A percentile compares a stretch with the other conserved stretches of the same genome.
Evolutionary conservation across 1,140 invertebrate species (phyloP).

Genomic region (Gonioctena quinquepunctata): DNA sequence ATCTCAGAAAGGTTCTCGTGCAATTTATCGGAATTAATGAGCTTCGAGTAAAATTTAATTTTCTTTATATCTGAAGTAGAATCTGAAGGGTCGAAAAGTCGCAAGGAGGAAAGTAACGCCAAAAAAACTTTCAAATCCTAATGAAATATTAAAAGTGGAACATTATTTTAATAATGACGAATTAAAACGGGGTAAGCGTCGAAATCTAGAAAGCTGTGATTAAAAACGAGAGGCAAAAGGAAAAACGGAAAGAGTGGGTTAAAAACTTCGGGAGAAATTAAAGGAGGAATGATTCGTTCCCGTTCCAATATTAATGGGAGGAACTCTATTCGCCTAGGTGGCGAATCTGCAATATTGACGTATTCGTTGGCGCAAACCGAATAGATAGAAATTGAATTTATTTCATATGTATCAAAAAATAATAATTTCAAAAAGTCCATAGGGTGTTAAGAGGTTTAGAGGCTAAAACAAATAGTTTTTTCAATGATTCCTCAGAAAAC

Average conservation of each 20-base stretch:
- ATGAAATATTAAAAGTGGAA: slow-evolving; percentile 55
- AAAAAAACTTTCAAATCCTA: slow-evolving; percentile 37
- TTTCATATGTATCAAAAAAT: too few relatives aligned
- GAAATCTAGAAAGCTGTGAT: slow-evolving; percentile 38
- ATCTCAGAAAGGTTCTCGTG: background rate
- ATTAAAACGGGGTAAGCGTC: slow-evolving; percentile 50
- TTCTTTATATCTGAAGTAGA: slow-evolving; percentile 1
- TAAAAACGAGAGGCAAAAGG: slow-evolving; percentile 36
- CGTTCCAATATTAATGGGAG: background rate
- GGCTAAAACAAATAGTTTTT: too few relatives aligned
- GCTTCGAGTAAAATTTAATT: background rate
- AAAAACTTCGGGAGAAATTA: slow-evolving; percentile 43
- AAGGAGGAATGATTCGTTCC: slow-evolving; percentile 16
- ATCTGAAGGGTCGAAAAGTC: slow-evolving; percentile 17
- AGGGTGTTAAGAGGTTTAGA: too few relatives aligned
- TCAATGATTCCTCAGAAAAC: too few relatives aligned
- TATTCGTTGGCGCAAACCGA: too few relatives aligned
- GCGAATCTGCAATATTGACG: too few relatives aligned
- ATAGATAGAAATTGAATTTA: too few relatives aligned
- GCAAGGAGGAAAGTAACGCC: slow-evolving; percentile 13
- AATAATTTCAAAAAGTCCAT: too few relatives aligned
- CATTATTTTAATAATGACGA: slow-evolving; percentile 55
- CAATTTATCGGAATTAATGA: background rate
- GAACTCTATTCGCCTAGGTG: background rate
- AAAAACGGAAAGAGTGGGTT: slow-evolving; percentile 23